phyloP scores from a whole-genome alignment of 2,113 vertebrate species.

The Anguilla rostrata region DNA sequence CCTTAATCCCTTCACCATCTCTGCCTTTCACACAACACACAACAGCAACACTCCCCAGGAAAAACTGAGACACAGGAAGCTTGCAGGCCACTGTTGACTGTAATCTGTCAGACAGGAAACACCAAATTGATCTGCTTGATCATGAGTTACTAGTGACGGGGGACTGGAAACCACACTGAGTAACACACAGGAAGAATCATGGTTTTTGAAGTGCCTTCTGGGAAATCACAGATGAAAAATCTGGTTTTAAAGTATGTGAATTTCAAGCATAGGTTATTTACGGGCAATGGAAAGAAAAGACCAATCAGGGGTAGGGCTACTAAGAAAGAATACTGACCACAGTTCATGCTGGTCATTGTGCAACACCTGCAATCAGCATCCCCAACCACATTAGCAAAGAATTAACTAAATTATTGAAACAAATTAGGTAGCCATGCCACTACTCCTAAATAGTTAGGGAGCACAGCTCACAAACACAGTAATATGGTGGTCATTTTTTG shows the following conservation, averaged over 20 bases:
- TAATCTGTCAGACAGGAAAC: constrained; percentile 67
- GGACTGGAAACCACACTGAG: constrained; percentile 50
- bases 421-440: too few relatives aligned
- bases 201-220: constrained; percentile 16
- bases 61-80: constrained; percentile 48
- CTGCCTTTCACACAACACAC: constrained; percentile 49
- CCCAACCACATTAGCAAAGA: too few relatives aligned
- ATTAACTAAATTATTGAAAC: too few relatives aligned
- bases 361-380: too few relatives aligned
- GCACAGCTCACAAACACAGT: too few relatives aligned
- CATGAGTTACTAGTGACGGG: constrained; percentile 56
- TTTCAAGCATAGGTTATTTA: background rate
- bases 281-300: too few relatives aligned
- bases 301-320: too few relatives aligned
- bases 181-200: constrained; percentile 41
- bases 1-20: constrained; percentile 34
- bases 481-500: too few relatives aligned
- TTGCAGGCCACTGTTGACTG: constrained; percentile 48
- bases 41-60: constrained; percentile 52
- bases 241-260: background rate
- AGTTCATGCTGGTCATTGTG: too few relatives aligned
- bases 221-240: constrained; percentile 7
- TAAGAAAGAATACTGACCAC: too few relatives aligned
- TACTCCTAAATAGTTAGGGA: too few relatives aligned
- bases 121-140: constrained; percentile 66